Evolutionary conservation across 2,797 vertebrate species (phyloP).

Genomic region (Mormyrus hasselquistii): DNA sequence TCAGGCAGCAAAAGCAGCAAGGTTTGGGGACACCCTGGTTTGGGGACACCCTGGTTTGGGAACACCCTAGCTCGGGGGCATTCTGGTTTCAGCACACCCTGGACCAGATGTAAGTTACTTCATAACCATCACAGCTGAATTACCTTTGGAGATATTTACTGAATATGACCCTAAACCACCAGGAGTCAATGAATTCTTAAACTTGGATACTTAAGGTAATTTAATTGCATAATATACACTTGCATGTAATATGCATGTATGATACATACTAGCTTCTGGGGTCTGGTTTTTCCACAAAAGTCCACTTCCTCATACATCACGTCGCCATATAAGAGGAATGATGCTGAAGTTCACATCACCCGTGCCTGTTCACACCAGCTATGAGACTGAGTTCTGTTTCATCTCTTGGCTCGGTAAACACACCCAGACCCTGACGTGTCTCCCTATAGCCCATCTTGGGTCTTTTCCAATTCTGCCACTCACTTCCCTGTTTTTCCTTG

Average conservation of each 20-base stretch:
- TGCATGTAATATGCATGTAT: background rate
- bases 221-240: background rate
- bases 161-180: background rate
- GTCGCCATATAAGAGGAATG: background rate
- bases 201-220: background rate
- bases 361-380: background rate
- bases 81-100: background rate
- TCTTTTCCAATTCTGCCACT: background rate
- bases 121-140: background rate
- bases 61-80: background rate
- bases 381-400: background rate
- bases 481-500: background rate
- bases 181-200: background rate
- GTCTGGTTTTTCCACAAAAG: background rate
- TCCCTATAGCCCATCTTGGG: background rate
- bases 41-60: no score
- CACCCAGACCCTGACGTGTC: background rate
- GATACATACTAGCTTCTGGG: background rate
- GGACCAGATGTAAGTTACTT: background rate
- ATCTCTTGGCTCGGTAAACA: background rate
- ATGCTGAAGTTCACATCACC: background rate
- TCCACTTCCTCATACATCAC: background rate
- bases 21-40: background rate
- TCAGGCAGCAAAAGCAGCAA: background rate
- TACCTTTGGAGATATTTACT: background rate